Percentiles rank a stretch among this genome's conserved stretches.
Evolutionary conservation across 2,888 invertebrate genomes (phyloP).

Genomic region (Lasioglossum leucozonium): DNA sequence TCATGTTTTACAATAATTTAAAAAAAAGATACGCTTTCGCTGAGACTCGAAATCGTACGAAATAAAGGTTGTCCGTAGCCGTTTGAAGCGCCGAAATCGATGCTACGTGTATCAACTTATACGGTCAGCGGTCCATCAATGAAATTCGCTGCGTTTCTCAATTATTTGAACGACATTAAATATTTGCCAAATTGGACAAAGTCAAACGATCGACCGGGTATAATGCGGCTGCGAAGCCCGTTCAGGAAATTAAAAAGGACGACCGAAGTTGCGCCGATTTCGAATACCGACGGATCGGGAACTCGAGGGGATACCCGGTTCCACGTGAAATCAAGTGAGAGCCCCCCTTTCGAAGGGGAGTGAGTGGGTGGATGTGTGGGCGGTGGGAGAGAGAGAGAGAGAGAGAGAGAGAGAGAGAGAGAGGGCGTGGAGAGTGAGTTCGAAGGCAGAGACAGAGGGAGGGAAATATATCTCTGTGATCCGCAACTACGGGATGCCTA

Average conservation of each 20-base stretch:
- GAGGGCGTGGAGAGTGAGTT: neutral
- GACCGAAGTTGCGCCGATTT: slow-evolving; percentile 51
- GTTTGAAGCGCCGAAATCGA: neutral
- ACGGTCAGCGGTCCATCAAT: neutral
- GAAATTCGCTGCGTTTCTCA: neutral
- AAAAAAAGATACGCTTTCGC: too few relatives aligned
- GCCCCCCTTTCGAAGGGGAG: neutral
- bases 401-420: neutral
- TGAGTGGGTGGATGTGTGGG: neutral
- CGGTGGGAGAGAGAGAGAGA: neutral
- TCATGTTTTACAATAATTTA: too few relatives aligned
- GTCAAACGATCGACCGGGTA: neutral
- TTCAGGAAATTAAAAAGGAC: slow-evolving; percentile 76
- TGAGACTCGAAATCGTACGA: too few relatives aligned
- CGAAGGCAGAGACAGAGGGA: slow-evolving; percentile 10
- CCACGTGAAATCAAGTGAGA: slow-evolving; percentile 29
- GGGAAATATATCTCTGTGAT: slow-evolving; percentile 61
- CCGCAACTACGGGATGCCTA: slow-evolving; percentile 58
- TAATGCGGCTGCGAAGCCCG: slow-evolving; percentile 36
- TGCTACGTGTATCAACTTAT: neutral
- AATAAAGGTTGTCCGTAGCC: neutral
- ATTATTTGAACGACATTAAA: neutral
- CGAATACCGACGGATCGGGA: slow-evolving; percentile 43
- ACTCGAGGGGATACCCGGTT: slow-evolving; percentile 15
- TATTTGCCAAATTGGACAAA: neutral